Evolutionary conservation across 2,888 invertebrate genomes (phyloP).

Genomic region (Sarcophaga caerulescens): DNA sequence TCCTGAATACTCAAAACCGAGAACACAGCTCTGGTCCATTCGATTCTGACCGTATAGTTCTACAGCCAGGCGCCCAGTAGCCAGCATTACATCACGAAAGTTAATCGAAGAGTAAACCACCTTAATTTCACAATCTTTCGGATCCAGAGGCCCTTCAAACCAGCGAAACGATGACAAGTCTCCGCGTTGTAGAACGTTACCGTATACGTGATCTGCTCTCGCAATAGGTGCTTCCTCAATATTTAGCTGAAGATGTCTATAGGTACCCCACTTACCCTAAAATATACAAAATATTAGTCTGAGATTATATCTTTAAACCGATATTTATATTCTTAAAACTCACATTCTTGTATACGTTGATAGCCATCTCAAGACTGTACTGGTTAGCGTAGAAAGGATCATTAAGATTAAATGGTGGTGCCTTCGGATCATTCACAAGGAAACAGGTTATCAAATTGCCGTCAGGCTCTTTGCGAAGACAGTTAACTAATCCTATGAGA

Average conservation of each 20-base stretch:
- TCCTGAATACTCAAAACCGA: slow-evolving; percentile 88
- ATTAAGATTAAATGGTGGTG: slow-evolving; percentile 85
- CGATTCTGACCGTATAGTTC: slow-evolving; percentile 89
- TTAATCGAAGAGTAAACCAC: slow-evolving; percentile 89
- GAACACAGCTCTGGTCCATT: slow-evolving; percentile 85
- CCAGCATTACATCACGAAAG: slow-evolving; percentile 97
- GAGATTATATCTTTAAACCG: not conserved
- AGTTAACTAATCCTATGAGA: slow-evolving; percentile 93
- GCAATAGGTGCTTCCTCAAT: slow-evolving; percentile 80
- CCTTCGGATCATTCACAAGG: slow-evolving; percentile 84
- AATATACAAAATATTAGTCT: slow-evolving; percentile 5
- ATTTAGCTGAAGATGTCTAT: slow-evolving; percentile 88
- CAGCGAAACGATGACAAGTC: slow-evolving; percentile 93
- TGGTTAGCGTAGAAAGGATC: slow-evolving; percentile 86
- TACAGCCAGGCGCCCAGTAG: slow-evolving; percentile 92
- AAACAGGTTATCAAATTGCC: slow-evolving; percentile 85
- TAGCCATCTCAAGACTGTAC: slow-evolving; percentile 87
- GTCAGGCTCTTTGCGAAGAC: slow-evolving; percentile 90
- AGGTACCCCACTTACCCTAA: slow-evolving; percentile 86
- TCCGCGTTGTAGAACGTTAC: slow-evolving; percentile 90
- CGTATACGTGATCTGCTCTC: slow-evolving; percentile 86
- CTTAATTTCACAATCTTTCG: slow-evolving; percentile 83
- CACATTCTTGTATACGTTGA: slow-evolving; percentile 88
- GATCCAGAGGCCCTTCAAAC: slow-evolving; percentile 86
- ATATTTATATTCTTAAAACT: slow-evolving; percentile 56